Evolutionary conservation across 2,797 vertebrate species (phyloP), one percentile per base, ranked within the genome.

Genomic region (Aplochiton taeniatus): DNA sequence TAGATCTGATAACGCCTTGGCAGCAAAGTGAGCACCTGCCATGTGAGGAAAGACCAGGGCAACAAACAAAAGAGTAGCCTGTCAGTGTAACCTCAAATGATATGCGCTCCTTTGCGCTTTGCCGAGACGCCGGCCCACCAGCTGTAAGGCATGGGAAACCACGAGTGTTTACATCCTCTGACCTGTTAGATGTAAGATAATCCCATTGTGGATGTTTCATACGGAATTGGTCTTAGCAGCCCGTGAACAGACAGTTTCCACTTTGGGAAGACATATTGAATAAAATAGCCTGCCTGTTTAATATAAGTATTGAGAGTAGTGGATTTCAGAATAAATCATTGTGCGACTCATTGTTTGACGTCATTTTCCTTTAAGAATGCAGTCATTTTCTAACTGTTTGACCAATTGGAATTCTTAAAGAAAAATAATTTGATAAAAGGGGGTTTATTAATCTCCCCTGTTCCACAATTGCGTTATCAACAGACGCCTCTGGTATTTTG

Each of bases 341-440:
- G 3, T 72, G 65, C n/a, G 77, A 8, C 48, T 41, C 60, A 42
- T 78, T 81, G 63, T 81, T 1, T 67, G 68, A 41, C 54, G 11
- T 18, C 6, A 31, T 31, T 48, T 17, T 10, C 9, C 51, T 74
- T 41, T 73, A 55, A 55, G 61, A 70, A 72, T 56, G 63, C 48
- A 62, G 70, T 82, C 76, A 86, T 82, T 83, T 75, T 74, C 85
- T 81, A 85, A 84, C 70, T 70, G 74, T 84, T 85, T 83, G 75
- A 79, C 78, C 81, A 85, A 75, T 83, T 77, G 70, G 53, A 87
- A 74, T 78, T 76, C 78, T 77, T 83, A 82, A 81, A 73, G 78
- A 82, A 85, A 76, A 73, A 77, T 47, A 18, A 18, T 80, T 80
- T 82, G n/a, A 75, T 81, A 86, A 81, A 77, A 81, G 83, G 59